phyloP scores from a whole-genome alignment of 92 coral and sea anemone genomes.

The Heteractis magnifica region DNA sequence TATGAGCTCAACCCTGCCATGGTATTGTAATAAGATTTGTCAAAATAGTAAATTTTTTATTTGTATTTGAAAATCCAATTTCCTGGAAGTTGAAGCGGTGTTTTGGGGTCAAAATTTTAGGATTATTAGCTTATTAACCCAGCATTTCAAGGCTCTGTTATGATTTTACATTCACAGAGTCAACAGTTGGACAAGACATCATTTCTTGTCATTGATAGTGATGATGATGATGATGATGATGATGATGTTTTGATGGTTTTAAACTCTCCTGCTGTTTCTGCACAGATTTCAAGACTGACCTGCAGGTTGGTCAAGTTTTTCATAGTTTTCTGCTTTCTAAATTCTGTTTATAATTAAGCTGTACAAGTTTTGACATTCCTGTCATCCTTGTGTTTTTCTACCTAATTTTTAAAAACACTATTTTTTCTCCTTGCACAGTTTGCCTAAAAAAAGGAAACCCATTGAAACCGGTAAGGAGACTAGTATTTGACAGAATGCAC shows the following conservation, averaged over 20 bases:
- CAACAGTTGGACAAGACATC: not conserved
- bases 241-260: not conserved
- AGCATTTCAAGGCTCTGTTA: not conserved
- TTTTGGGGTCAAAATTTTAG: not conserved
- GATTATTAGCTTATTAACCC: not conserved
- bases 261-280: not conserved
- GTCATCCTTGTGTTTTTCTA: not conserved
- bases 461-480: not conserved
- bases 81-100: not conserved
- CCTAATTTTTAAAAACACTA: not conserved
- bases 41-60: not conserved
- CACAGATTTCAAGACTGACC: slow-evolving; percentile 6
- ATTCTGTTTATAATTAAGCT: not conserved
- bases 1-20: not conserved
- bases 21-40: not conserved
- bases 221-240: slow-evolving; percentile 22
- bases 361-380: not conserved
- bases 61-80: not conserved
- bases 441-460: slow-evolving; percentile 2
- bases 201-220: slow-evolving; percentile 1
- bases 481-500: too few species aligned
- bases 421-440: slow-evolving; percentile 4
- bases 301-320: not conserved
- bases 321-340: not conserved
- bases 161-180: not conserved